Percentiles rank a stretch among this genome's conserved stretches.
phyloP scores from a whole-genome alignment of 2,113 vertebrate genomes.

The Gallinago media region DNA sequence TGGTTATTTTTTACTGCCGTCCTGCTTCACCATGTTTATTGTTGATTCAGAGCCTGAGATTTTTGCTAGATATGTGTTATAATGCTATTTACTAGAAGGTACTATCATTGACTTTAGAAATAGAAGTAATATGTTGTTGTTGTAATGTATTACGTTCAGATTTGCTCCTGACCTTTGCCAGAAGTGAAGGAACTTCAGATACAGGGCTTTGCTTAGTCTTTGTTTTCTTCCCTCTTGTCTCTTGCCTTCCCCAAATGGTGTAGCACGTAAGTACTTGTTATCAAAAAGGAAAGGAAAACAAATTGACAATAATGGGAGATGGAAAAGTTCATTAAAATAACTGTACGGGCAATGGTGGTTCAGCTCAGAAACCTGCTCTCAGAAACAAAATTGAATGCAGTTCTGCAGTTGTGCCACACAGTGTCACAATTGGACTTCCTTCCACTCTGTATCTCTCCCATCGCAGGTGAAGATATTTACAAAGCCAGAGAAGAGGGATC shows the following conservation, averaged over 20 bases:
- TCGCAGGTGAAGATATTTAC: constrained; percentile 81
- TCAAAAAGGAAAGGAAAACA: not conserved
- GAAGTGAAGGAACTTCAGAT: not conserved
- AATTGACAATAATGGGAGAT: not conserved
- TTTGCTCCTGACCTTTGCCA: not conserved
- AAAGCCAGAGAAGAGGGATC: constrained; percentile 74
- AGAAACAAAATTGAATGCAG: constrained; percentile 19
- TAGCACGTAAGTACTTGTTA: not conserved
- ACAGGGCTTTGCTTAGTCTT: not conserved
- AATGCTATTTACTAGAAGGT: not conserved
- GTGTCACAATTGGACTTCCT: constrained; percentile 80
- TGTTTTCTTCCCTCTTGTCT: not conserved
- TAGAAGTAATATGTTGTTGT: not conserved
- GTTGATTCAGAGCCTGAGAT: not conserved
- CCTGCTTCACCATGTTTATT: not conserved
- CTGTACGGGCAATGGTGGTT: not conserved
- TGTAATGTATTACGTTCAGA: not conserved
- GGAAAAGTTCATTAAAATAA: not conserved
- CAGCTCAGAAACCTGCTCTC: not conserved
- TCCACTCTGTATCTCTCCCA: not conserved
- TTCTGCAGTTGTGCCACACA: constrained; percentile 75
- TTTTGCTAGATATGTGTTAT: not conserved
- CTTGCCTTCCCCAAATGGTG: not conserved
- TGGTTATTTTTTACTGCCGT: not conserved
- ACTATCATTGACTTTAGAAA: not conserved